phyloP scores from a whole-genome alignment of 1,140 invertebrate species.

The Drosophila murphyi region DNA sequence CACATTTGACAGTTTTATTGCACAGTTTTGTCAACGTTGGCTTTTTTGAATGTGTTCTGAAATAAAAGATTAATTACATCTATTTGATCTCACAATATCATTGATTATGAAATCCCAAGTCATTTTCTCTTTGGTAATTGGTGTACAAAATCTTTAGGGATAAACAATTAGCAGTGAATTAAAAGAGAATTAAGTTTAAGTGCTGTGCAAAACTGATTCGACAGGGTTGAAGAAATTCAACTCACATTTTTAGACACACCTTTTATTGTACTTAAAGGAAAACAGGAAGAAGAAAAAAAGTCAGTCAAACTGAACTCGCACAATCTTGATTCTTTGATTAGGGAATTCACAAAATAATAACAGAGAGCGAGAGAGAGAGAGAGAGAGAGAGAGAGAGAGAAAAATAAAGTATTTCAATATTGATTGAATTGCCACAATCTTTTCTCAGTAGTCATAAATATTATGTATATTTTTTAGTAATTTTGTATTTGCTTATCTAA shows the following conservation, averaged over 20 bases:
- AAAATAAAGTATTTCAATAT: too few relatives aligned
- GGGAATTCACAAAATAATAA: too few relatives aligned
- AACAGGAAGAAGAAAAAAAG: too few relatives aligned
- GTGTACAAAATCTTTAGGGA: slow-evolving; percentile 23
- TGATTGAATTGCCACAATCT: too few relatives aligned
- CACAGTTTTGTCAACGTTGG: slow-evolving; percentile 22
- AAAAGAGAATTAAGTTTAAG: slow-evolving; percentile 62
- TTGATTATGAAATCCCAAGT: slow-evolving; percentile 32
- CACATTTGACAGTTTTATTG: slow-evolving; percentile 31
- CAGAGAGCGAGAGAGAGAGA: too few relatives aligned
- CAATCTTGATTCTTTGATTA: too few relatives aligned
- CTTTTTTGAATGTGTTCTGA: slow-evolving; percentile 43
- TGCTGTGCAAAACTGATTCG: slow-evolving; percentile 43
- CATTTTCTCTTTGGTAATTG: slow-evolving; percentile 40
- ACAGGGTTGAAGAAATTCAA: not conserved
- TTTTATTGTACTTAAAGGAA: too few relatives aligned
- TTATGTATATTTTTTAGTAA: too few relatives aligned
- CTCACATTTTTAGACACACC: not conserved
- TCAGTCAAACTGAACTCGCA: too few relatives aligned
- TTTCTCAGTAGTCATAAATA: too few relatives aligned
- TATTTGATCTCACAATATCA: slow-evolving; percentile 9
- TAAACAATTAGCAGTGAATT: slow-evolving; percentile 69
- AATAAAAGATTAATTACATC: slow-evolving; percentile 24
- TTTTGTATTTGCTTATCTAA: too few relatives aligned
- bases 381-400: too few relatives aligned